Evolutionary conservation across 2,888 invertebrate species (phyloP), one percentile per base, ranked within the genome.

Genomic region (Xanthorhoe designata): DNA sequence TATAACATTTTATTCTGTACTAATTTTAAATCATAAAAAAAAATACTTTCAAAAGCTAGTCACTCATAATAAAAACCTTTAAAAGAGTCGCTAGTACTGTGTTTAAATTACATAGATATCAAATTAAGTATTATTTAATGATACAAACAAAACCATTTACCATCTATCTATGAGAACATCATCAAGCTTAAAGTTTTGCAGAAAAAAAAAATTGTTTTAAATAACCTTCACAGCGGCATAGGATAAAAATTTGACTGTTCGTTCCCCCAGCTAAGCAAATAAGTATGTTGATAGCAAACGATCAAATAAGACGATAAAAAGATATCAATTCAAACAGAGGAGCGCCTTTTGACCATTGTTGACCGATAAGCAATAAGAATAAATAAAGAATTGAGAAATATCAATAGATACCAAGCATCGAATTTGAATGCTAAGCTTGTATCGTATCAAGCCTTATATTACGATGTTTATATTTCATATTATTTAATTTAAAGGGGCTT

Each of bases 271-370:
- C 50, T 55, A 64, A 64, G 49, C 58, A 61, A 65, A 62, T 58
- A 70, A 65, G 58, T 57, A 63, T 64, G 71, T 73, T 61, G 70
- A 74, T 76, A 76, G 72, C 71, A 69, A 67, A 59, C 72, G 72
- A 77, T 78, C 77, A 78, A 78, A 78, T 69, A 76, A 58, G 61
- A 70, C 64, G 76, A 79, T 79, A 79, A 82, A 81, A 78, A 77
- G 70, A 74, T 75, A 76, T 73, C 59, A 69, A 72, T 60, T 64
- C 70, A 76, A 81, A 82, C 78, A 80, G 71, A 71, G 79, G 77
- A 73, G 81, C 73, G 78, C 75, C 82, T 75, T 77, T 75, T 67
- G 70, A 74, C 75, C 75, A 78, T 81, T 81, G 79, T 79, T 79
- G 82, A 81, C 80, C 80, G 81, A 81, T 82, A 73, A 73, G 74